phyloP scores from a whole-genome alignment of 2,888 invertebrate genomes.

The Girardia tigrina region DNA sequence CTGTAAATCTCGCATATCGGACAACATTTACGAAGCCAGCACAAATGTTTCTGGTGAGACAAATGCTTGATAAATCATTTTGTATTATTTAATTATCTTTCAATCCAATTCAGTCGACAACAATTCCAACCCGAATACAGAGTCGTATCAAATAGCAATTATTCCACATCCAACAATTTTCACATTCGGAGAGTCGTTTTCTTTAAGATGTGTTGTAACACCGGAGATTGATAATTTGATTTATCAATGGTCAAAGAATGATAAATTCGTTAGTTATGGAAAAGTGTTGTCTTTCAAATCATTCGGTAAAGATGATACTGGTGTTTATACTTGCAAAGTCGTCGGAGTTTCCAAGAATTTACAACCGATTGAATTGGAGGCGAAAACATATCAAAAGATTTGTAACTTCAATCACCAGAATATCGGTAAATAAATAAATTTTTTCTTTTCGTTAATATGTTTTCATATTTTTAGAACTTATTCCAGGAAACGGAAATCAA shows the following conservation, averaged over 20 bases:
- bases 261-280: neutral
- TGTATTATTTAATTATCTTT: too few species aligned
- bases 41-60: too few species aligned
- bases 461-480: neutral
- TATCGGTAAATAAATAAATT: neutral
- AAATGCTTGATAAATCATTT: too few species aligned
- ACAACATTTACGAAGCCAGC: too few species aligned
- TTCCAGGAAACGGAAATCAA: neutral
- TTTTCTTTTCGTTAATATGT: neutral
- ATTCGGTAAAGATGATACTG: neutral
- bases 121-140: too few species aligned
- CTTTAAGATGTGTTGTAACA: neutral
- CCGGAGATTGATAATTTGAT: neutral
- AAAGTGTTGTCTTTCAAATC: neutral
- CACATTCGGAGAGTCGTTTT: neutral
- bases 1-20: too few species aligned
- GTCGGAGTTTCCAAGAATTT: neutral
- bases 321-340: neutral
- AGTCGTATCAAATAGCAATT: neutral
- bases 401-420: neutral
- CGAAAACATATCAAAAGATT: neutral
- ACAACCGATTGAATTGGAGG: neutral
- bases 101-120: too few species aligned
- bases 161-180: neutral
- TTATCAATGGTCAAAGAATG: neutral